Evolutionary conservation across 2,888 invertebrate genomes (phyloP).

Genomic region (Machimus rusticus): DNA sequence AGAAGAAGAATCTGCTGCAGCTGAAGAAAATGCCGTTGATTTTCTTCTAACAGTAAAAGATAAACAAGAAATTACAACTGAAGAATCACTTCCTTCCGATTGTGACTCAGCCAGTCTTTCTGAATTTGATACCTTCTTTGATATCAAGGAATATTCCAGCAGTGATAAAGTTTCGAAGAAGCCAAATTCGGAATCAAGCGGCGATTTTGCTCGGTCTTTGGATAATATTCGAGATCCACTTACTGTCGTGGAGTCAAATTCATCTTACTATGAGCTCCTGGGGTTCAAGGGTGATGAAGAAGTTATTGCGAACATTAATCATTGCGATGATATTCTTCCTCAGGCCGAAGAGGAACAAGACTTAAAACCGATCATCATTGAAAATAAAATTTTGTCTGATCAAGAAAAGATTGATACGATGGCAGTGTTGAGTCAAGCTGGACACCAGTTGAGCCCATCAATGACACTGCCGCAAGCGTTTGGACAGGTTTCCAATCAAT

Average conservation of each 20-base stretch:
- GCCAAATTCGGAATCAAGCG: neutral
- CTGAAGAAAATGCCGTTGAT: conserved; percentile 20
- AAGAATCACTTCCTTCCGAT: neutral
- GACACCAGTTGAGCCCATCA: neutral
- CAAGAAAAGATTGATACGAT: conserved; percentile 57
- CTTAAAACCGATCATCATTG: conserved; percentile 54
- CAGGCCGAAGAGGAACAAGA: neutral
- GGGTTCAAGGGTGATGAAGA: neutral
- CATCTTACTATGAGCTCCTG: neutral
- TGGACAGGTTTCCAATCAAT: neutral
- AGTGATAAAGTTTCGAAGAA: neutral
- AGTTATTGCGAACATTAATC: neutral
- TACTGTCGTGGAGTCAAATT: neutral
- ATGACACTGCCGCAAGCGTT: neutral
- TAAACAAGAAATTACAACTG: neutral
- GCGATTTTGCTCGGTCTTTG: neutral
- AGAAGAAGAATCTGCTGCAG: neutral
- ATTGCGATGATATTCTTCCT: neutral
- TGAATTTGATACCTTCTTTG: neutral
- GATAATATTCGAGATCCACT: neutral
- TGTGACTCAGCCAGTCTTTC: neutral
- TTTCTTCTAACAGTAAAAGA: neutral
- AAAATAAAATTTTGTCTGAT: conserved; percentile 57
- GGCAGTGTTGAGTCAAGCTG: neutral
- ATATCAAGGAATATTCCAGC: neutral